Percentiles rank a stretch among this genome's conserved stretches.
These are phyloP conservation scores for Phenganax stokvisi DNA, from an alignment of 92 coral and sea anemone species.

Conservation along the genomic window DNA sequence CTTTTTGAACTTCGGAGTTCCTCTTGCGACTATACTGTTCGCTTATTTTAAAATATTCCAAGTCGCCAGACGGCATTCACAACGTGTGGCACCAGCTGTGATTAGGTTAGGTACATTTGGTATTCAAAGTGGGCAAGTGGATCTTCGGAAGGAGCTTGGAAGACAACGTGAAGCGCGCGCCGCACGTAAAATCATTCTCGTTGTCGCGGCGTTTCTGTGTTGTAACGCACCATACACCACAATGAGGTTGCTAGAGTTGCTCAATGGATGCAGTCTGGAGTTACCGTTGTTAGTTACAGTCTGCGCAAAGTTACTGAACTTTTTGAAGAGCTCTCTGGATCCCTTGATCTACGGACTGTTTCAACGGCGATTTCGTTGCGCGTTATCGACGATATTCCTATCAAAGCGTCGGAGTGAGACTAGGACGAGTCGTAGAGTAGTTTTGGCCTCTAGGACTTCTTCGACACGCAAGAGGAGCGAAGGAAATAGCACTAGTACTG, in stretches of 20 bases:
- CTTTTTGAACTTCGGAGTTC: conserved; percentile 67
- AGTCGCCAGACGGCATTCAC: conserved; percentile 83
- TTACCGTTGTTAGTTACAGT: conserved; percentile 58
- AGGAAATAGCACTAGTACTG: neutral
- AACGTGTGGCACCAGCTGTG: conserved; percentile 93
- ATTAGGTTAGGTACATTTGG: conserved; percentile 69
- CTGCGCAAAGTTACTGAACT: conserved; percentile 75
- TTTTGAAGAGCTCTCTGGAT: conserved; percentile 78
- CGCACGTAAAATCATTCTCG: conserved; percentile 91
- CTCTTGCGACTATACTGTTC: conserved; percentile 62
- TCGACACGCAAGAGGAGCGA: conserved; percentile 4
- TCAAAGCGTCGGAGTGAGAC: conserved; percentile 29
- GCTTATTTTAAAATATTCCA: conserved; percentile 87
- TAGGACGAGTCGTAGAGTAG: neutral
- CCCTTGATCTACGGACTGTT: conserved; percentile 87
- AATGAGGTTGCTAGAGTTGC: conserved; percentile 63
- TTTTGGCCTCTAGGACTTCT: neutral
- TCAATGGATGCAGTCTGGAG: conserved; percentile 14
- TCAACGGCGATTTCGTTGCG: conserved; percentile 82
- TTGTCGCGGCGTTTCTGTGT: conserved; percentile 83
- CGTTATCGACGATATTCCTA: conserved; percentile 64
- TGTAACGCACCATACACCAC: conserved; percentile 89
- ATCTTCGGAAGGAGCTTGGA: conserved; percentile 70
- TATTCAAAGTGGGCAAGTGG: conserved; percentile 50
- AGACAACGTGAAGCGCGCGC: conserved; percentile 92